Evolutionary conservation across 2,113 vertebrate genomes (phyloP), one percentile per base, ranked within the genome.

Genomic region (Salminus brasiliensis): DNA sequence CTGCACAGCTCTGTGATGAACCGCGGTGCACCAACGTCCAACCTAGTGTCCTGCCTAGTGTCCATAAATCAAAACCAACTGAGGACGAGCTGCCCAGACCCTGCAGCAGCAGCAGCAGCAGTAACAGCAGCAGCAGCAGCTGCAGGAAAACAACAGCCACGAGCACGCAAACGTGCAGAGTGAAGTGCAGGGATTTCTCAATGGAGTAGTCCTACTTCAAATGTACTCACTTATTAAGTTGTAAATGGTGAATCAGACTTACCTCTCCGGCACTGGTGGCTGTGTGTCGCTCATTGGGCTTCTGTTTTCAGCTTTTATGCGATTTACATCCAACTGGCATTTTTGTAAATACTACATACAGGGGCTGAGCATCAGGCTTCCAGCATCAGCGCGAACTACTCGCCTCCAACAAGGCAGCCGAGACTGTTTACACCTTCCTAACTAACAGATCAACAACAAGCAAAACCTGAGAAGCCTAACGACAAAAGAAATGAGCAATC

Each of bases 211-310:
- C n/a, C n/a, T n/a, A n/a, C n/a, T n/a, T n/a, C n/a, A n/a, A n/a
- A n/a, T n/a, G n/a, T n/a, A n/a, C n/a, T n/a, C n/a, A n/a, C 11
- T 15, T 6, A 23, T 32, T 29, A 23, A 3, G 11, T 4, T 27
- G 43, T 21, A 29, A 36, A 59, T 2, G 5, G 52, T 86, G 79
- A 72, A 69, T 10, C 27, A 4, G 23, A 43, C 69, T 76, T 91
- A 98, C 97, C 96, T 97, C 95, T 99, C 96, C 93, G 94, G 95
- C 94, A 95, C 91, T 94, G 95, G 94, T 88, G 91, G 87, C 96
- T 97, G 96, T 98, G 95, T 95, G 95, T 97, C 95, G 92, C 96
- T 99, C 97, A 99, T 99, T 98, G 96, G 97, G 95, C 95, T 96
- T 96, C 94, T 83, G 89, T 89, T 87, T 92, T 87, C 92, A 94